Conservation (phyloP, 2,888 invertebrate genomes). For the Isotomurus palustris region DNA sequence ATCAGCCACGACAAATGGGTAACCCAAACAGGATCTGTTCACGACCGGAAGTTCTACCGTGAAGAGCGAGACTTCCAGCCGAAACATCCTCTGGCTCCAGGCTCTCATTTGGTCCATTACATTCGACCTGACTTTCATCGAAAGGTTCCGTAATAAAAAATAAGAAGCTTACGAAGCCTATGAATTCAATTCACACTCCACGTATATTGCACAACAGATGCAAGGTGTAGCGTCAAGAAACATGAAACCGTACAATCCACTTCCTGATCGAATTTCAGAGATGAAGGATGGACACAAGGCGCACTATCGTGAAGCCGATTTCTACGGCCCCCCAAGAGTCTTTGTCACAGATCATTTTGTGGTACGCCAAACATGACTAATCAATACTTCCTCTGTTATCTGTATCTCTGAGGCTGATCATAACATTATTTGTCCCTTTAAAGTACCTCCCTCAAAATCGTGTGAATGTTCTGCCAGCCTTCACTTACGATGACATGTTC, state of each 20-base stretch:
- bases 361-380: not conserved
- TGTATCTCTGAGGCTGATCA: no score
- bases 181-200: not conserved
- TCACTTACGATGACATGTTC: slow-evolving; percentile 9
- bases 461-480: not conserved
- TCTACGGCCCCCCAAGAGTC: not conserved
- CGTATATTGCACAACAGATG: not conserved
- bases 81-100: slow-evolving; percentile 10
- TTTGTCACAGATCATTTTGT: slow-evolving; percentile 9
- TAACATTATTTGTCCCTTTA: not conserved
- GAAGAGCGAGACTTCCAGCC: slow-evolving; percentile 12
- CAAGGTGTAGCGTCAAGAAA: not conserved
- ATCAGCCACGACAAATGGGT: slow-evolving; percentile 3
- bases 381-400: no score
- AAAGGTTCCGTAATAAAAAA: not conserved
- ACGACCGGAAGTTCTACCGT: slow-evolving; percentile 12
- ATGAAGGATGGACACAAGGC: not conserved
- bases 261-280: not conserved
- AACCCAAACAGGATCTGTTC: not conserved
- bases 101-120: not conserved
- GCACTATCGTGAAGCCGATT: slow-evolving; percentile 2
- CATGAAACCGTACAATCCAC: slow-evolving; percentile 9
- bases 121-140: slow-evolving; percentile 6
- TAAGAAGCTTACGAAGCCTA: not conserved
- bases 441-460: slow-evolving; percentile 2